Evolutionary conservation across 1,140 invertebrate genomes (phyloP), one percentile per base, ranked within the genome.

Genomic region (Aphidius ervi): DNA sequence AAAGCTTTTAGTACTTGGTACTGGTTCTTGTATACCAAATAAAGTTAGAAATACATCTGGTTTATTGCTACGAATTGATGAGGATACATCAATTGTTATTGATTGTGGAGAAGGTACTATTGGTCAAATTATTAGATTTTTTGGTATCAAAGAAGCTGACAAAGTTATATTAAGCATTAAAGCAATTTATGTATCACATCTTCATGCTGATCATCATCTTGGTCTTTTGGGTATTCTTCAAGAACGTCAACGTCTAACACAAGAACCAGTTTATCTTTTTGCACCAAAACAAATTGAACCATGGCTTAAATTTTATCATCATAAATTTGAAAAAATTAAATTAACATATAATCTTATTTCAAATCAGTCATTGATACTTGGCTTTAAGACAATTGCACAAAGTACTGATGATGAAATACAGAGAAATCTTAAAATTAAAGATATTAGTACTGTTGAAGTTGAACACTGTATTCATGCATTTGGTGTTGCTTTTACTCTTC

Each of bases 91-190:
- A 60, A 85, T 98, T 39, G 57, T 99, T 8, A 66, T 99, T 39
- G 97, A 99, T 75, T 98, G 95, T 76, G 95, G 96, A 1, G 97
- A 99, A 82, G 94, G 92, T 1, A 95, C 94, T 0, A 86, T 86
- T 59, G 87, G 87, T 0, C 97, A 99, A 78, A 72, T 99, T 50
- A 82, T 88, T 31, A 83, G 91, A 23, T 88, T 94, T 71, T 97
- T 85, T 79, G 95, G 95, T 4, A 70, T 77, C 5, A 76, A 85
- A 9, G 70, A 82, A 61, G 76, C 85, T 2, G 75, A 84, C 46
- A 58, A 82, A 7, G 80, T 95, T 60, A 74, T 98, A 4, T 74
- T 74, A 5, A 86, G 87, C 7, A 74, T 97, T 9, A 85, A 86
- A 67, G 89, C 85, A 1, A 82, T 98, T 53, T 98, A 92, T 74